Conservation (phyloP, 2,888 invertebrate genomes). For the Thymelicus sylvestris region DNA sequence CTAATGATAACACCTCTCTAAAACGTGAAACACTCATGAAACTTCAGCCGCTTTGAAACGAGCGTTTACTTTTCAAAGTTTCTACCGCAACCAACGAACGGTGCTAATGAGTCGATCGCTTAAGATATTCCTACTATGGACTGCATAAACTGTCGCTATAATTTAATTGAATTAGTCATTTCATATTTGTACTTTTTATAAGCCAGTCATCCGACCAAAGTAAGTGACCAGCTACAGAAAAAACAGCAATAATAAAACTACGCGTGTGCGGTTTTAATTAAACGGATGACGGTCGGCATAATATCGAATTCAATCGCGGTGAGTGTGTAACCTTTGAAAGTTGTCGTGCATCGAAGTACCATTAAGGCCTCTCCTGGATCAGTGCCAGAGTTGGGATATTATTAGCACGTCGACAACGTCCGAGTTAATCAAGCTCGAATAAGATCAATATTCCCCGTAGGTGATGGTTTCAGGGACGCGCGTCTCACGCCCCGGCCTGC, state of each 20-base stretch:
- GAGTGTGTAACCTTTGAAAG: constrained; percentile 72
- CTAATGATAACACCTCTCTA: no score
- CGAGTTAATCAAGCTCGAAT: constrained; percentile 84
- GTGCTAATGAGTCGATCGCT: no score
- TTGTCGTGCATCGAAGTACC: constrained; percentile 80
- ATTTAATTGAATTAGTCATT: no score
- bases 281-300: constrained; percentile 33
- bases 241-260: background rate
- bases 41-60: no score
- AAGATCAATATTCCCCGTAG: constrained; percentile 82
- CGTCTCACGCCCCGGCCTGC: constrained; percentile 45
- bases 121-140: no score
- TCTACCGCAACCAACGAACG: no score
- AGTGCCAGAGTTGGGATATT: constrained; percentile 79
- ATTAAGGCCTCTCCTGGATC: constrained; percentile 81
- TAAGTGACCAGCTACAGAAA: background rate
- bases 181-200: background rate
- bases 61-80: no score
- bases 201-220: background rate
- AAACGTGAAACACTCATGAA: no score
- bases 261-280: constrained; percentile 22
- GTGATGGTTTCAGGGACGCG: constrained; percentile 71
- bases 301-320: constrained; percentile 56
- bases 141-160: no score
- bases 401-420: constrained; percentile 80